Conservation (phyloP, 2,113 vertebrate genomes). For the Chinchilla lanigera region DNA sequence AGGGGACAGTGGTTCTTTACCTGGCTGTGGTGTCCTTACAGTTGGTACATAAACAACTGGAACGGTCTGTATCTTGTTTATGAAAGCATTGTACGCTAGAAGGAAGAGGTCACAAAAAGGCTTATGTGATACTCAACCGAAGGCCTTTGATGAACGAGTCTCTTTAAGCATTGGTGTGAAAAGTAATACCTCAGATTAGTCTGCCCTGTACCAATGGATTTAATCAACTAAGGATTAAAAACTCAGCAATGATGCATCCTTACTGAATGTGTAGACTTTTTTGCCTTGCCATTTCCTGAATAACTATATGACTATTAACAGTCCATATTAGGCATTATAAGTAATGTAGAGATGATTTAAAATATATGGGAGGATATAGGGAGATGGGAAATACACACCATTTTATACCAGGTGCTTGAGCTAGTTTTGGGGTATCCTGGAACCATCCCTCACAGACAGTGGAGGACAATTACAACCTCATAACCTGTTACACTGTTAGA, state of each 20-base stretch:
- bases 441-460: not conserved
- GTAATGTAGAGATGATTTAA: not conserved
- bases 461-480: not conserved
- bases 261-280: not conserved
- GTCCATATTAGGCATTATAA: not conserved
- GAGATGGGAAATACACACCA: not conserved
- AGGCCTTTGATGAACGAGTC: not conserved
- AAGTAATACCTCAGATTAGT: not conserved
- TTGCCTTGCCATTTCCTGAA: not conserved
- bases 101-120: not conserved
- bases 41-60: conserved; percentile 81
- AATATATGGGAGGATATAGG: not conserved
- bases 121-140: not conserved
- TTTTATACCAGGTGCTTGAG: not conserved
- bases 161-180: not conserved
- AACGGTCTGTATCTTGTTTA: conserved; percentile 75
- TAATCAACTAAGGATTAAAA: not conserved
- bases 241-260: not conserved
- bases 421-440: not conserved
- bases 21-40: conserved; percentile 56
- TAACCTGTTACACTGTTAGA: not conserved
- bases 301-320: too few relatives aligned
- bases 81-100: conserved; percentile 80
- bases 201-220: not conserved
- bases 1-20: conserved; percentile 55